Evolutionary conservation across 2,797 vertebrate genomes (phyloP), one percentile per base, ranked within the genome.

Genomic region (Brachyrhaphis roseni): DNA sequence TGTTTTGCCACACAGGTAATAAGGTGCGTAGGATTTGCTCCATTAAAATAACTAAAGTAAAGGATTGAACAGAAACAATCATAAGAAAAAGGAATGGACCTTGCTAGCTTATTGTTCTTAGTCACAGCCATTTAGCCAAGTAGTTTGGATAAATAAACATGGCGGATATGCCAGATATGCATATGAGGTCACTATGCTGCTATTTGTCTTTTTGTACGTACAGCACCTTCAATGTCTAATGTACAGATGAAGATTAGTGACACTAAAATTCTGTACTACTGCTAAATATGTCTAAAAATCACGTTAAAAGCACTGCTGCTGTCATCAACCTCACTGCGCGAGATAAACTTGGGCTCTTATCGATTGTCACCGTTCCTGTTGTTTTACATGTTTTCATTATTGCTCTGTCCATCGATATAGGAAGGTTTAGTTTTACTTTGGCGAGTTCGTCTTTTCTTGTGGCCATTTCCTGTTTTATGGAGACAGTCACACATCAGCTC

Each of bases 21-120:
- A 91, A 91, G 88, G 90, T 90, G 89, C 88, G 81, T 39, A 23
- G 49, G 45, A 72, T 55, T 79, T 75, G 47, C 46, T 84, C 57
- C 62, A 78, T 1, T 28, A 28, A 23, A 36, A 39, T 11, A 49
- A n/a, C 28, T 20, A 10, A 16, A 34, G 31, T 28, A 53, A 43
- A 47, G 23, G 26, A 8, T 18, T 28, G 1, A 81, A 51, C 64
- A 66, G 20, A 41, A 68, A 68, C 20, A 39, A 39, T 0, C 36
- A 26, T 23, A 68, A 23, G 36, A 26, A 41, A 68, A 41, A 41
- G 3, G 18, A 68, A 39, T 20, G 8, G 36, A 4, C 39, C 11
- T 70, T n/a, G 20, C 39, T 70, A 70, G 23, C 23, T 70, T 26
- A 70, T 43, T n/a, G 23, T 43, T 70, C 8, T 43, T 43, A n/a